Base-by-base conservation (phyloP, 2,888 invertebrate species). In the Megastigmus dorsalis region DNA sequence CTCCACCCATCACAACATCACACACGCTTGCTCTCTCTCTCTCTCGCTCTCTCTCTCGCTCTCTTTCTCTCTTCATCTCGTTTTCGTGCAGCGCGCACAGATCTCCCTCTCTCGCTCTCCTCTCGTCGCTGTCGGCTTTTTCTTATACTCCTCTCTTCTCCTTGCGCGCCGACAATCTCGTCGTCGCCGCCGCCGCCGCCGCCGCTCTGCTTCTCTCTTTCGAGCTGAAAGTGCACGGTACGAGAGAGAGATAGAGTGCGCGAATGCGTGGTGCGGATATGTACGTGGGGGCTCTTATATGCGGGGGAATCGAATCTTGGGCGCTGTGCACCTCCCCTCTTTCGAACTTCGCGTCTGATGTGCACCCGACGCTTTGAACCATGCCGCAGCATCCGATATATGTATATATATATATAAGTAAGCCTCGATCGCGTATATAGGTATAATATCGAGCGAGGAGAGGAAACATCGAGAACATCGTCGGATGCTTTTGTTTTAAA, bases 1-100 rank as follows among this genome's bases (percentile, higher is more conserved):
- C 86, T 86, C 86, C 86, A 85, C 86, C 87, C 87, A 85, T 85
- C 86, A 83, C 84, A 84, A 84, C 85, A 85, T 84, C 84, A 83
- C 85, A 84, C 86, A 83, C 84, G 81, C 82, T 80, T 79, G 75
- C 36, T 13, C 18, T 80, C 80, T 75, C 36, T 13, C 18, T 9
- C 33, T n/a, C 36, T 62, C 60, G 48, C 48, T 23, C 20, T 30
- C 59, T 18, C 45, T 30, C 36, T 62, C 60, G 48, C 48, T 23
- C 20, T 30, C 59, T 18, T 41, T 30, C 52, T 60, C 54, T 26
- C 38, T 41, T n/a, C n/a, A n/a, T n/a, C n/a, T n/a, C n/a, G n/a
- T n/a, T n/a, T n/a, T n/a, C n/a, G n/a, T n/a, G n/a, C n/a, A n/a
- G n/a, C n/a, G n/a, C n/a, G n/a, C n/a, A n/a, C n/a, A n/a, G n/a